Conservation (phyloP, 2,797 vertebrate genomes). For the Artibeus jamaicensis region DNA sequence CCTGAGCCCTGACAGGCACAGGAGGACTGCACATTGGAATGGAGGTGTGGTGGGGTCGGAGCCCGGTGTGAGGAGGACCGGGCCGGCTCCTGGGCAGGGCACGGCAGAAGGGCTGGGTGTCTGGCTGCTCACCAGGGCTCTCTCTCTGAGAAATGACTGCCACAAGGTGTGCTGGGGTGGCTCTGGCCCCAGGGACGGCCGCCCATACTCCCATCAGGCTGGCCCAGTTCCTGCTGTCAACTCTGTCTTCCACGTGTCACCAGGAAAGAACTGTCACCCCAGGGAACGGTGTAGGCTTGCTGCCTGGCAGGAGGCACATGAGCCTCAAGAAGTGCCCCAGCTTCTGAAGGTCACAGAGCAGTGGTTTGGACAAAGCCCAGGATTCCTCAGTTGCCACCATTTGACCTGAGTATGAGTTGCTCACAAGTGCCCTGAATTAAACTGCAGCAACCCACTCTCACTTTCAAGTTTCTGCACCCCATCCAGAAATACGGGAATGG, state of each 20-base stretch:
- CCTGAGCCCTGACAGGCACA: not conserved
- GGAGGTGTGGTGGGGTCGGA: not conserved
- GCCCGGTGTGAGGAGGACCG: not conserved
- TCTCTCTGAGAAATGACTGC: not conserved
- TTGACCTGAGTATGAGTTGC: not conserved
- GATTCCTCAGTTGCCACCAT: not conserved
- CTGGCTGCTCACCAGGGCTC: not conserved
- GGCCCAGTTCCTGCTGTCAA: not conserved
- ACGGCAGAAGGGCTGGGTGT: not conserved
- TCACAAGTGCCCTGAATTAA: not conserved
- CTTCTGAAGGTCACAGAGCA: not conserved
- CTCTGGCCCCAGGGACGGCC: not conserved
- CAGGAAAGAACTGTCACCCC: not conserved
- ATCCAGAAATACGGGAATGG: not conserved
- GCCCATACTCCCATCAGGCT: not conserved
- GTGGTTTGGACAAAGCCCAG: not conserved
- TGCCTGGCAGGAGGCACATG: not conserved
- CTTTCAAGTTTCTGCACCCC: not conserved
- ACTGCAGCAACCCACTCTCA: rapidly evolving
- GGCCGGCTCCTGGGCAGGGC: not conserved
- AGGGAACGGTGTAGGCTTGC: not conserved
- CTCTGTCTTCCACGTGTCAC: not conserved
- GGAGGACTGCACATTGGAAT: not conserved
- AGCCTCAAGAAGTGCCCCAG: not conserved
- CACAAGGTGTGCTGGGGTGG: not conserved